Base-by-base conservation (phyloP, 2,888 invertebrate genomes). In the Chalcosyrphus nemorum region DNA sequence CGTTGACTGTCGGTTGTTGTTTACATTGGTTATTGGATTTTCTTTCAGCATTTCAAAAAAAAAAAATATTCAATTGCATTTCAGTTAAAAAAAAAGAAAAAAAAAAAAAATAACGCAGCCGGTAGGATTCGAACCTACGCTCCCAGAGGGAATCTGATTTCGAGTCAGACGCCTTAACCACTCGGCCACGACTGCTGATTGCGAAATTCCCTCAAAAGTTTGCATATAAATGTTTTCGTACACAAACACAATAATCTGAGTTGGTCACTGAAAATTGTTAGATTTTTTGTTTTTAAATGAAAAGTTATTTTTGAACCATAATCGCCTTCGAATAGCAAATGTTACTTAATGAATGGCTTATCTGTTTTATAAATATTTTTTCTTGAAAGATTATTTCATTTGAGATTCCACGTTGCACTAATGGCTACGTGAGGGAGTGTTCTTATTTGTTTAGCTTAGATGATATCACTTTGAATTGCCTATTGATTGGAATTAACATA, bases 101-200 rank as follows among this genome's bases (percentile, higher is more conserved):
- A 66, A 77, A 77, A 74, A 77, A 80, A 76, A 65, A 13, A 1
- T 38, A 11, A 76, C 63, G 50, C 41, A 57, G 45, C 35, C 52
- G 50, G 41, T 74, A 81, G 86, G 81, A 81, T 78, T 86, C 75
- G 78, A 84, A 84, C 84, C 84, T 84, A 84, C 84, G 84, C 84
- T 84, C 84, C 84, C 84, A 84, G 84, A 84, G 84, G 84, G 84
- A 84, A 84, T 84, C 84, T 84, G 84, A 84, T 84, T 84, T 84
- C 84, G 84, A 84, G 84, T 84, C 84, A 84, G 84, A 84, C 84
- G 84, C 84, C 84, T 84, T 84, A 84, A 84, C 84, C 84, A 84
- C 84, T 84, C 84, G 84, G 84, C 84, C 84, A 84, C 84, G 84
- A 84, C 84, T 84, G 84, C 84, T 75, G 24, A 82, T 72, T 68